Percentiles rank a stretch among this genome's conserved stretches.
Evolutionary conservation across 2,113 vertebrate species (phyloP).

Genomic region (Axis porcinus): DNA sequence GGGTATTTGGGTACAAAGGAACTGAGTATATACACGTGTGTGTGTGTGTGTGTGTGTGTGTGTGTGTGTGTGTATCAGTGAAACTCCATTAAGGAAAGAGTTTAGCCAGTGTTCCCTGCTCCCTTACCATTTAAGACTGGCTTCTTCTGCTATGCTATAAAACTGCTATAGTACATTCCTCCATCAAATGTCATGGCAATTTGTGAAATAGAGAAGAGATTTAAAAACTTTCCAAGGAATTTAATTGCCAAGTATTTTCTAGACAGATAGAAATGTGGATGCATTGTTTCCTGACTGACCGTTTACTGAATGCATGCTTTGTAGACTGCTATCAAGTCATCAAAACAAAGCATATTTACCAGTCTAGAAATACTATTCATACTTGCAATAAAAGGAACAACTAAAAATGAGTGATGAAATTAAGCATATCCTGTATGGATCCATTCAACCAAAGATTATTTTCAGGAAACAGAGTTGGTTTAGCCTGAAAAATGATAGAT

Average conservation of each 20-base stretch:
- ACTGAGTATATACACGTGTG: not conserved
- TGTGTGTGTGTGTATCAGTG: not conserved
- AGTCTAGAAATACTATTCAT: not conserved
- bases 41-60: not conserved
- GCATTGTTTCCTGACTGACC: not conserved
- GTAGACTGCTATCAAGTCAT: not conserved
- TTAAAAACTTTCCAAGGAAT: constrained; percentile 25
- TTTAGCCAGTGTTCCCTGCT: not conserved
- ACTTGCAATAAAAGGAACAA: constrained; percentile 37
- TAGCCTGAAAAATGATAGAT: constrained; percentile 34
- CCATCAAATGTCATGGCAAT: not conserved
- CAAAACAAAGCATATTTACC: not conserved
- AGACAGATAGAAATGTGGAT: not conserved
- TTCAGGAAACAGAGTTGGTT: constrained; percentile 45
- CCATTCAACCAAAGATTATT: constrained; percentile 5
- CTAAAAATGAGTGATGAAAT: constrained; percentile 37
- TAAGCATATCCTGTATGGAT: not conserved
- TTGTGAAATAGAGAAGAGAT: not conserved
- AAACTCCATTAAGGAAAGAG: constrained; percentile 2
- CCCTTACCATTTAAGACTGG: not conserved
- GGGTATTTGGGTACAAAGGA: not conserved
- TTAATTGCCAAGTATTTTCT: constrained; percentile 20
- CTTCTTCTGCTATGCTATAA: not conserved
- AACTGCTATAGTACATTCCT: not conserved
- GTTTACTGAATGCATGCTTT: not conserved